These are phyloP conservation scores for Ascaphus truei DNA, from an alignment of 2,113 vertebrate genomes.

Conservation along the genomic window DNA sequence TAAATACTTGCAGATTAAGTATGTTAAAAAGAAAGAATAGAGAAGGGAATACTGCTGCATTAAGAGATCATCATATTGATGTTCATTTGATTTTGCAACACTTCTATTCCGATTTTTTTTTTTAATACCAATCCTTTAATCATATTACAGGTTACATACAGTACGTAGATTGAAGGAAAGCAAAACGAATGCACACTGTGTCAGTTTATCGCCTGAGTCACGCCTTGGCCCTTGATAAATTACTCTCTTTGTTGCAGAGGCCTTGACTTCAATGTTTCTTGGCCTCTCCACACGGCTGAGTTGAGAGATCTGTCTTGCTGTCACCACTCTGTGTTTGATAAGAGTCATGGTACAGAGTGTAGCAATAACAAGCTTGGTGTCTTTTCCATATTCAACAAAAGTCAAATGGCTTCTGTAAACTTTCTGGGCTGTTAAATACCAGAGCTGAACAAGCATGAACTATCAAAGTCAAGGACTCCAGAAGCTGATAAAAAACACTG, in stretches of 20 bases:
- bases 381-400: not conserved
- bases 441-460: conserved; percentile 44
- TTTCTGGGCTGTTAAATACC: conserved; percentile 4
- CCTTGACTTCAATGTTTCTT: conserved; percentile 10
- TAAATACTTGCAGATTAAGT: too few species aligned
- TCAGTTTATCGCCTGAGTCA: not conserved
- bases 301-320: conserved; percentile 9
- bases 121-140: not conserved
- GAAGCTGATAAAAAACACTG: conserved; percentile 42
- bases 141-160: not conserved
- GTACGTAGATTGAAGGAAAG: not conserved
- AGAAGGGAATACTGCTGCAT: too few species aligned
- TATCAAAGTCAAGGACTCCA: conserved; percentile 44
- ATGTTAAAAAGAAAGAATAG: too few species aligned
- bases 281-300: not conserved
- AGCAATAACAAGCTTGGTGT: not conserved
- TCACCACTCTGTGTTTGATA: not conserved
- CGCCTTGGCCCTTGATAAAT: conserved; percentile 4
- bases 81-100: too few species aligned
- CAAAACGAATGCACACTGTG: not conserved
- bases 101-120: too few species aligned
- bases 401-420: not conserved
- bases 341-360: not conserved
- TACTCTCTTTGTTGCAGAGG: not conserved
- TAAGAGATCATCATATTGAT: too few species aligned